Conservation (phyloP, 2,113 vertebrate genomes). For the Myiozetetes cayanensis region DNA sequence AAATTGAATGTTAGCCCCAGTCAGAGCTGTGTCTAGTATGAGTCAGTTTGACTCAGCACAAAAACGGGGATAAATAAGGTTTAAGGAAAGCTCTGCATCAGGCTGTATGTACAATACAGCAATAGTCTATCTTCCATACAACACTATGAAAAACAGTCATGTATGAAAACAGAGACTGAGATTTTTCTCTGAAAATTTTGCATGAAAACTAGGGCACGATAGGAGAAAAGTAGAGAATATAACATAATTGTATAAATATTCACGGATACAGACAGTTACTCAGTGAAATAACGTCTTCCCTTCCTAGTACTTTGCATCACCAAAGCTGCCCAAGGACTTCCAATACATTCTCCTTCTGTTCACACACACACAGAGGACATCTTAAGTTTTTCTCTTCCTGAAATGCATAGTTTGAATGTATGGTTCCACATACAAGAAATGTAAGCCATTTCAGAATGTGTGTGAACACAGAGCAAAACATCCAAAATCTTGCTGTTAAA, state of each 20-base stretch:
- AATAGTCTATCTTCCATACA: not conserved
- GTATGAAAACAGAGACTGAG: not conserved
- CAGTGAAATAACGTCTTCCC: not conserved
- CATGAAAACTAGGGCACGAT: not conserved
- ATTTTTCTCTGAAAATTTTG: not conserved
- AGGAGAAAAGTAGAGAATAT: not conserved
- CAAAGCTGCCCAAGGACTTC: not conserved
- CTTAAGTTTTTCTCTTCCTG: not conserved
- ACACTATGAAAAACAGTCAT: not conserved
- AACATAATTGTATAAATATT: not conserved
- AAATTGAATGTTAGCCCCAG: not conserved
- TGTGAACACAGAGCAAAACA: not conserved
- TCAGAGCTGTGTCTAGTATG: not conserved
- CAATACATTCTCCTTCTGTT: not conserved
- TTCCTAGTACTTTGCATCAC: not conserved
- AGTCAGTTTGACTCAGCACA: conserved; percentile 20
- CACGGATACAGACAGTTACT: not conserved
- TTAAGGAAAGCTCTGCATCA: not conserved
- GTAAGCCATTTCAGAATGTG: not conserved
- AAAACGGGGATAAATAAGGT: not conserved
- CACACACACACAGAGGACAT: not conserved
- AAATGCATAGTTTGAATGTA: not conserved
- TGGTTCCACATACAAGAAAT: not conserved
- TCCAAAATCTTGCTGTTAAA: not conserved
- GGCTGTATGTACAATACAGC: not conserved